Percentiles rank a stretch among this genome's conserved stretches.
Evolutionary conservation across 35 echinoderm and acorn worm species (phyloP).

Genomic region (Lytechinus variegatus): DNA sequence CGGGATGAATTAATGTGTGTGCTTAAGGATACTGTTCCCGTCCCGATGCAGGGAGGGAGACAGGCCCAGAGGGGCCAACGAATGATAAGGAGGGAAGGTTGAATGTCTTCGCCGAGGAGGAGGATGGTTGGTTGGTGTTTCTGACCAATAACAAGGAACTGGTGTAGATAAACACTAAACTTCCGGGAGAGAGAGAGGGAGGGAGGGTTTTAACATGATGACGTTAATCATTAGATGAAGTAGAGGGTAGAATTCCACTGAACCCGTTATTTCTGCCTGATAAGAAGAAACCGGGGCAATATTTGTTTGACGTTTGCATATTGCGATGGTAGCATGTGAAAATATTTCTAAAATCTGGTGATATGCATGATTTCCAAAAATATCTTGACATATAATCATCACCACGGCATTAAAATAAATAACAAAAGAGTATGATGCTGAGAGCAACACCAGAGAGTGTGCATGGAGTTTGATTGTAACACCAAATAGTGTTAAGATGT

Average conservation of each 20-base stretch:
- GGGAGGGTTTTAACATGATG: not conserved
- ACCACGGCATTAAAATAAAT: not conserved
- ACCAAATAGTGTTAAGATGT: too few relatives aligned
- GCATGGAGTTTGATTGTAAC: too few relatives aligned
- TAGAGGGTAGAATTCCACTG: too few relatives aligned
- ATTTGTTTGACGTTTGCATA: too few relatives aligned
- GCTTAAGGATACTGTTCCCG: not conserved
- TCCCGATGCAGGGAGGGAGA: not conserved
- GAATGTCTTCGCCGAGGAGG: not conserved
- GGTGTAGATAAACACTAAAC: not conserved
- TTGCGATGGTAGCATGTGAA: too few relatives aligned
- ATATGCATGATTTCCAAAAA: too few relatives aligned
- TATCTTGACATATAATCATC: too few relatives aligned
- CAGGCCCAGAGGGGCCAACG: not conserved
- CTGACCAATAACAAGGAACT: not conserved
- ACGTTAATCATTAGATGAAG: not conserved
- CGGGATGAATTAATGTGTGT: not conserved
- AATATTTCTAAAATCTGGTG: too few relatives aligned
- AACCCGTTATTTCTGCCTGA: too few relatives aligned
- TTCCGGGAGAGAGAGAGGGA: not conserved
- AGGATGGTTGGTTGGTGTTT: not conserved
- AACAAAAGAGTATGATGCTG: not conserved
- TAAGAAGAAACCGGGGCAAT: too few relatives aligned
- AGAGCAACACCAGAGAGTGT: not conserved
- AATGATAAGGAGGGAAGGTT: not conserved